Conservation (phyloP, 2,113 vertebrate species). For the Crotalus tigris region DNA sequence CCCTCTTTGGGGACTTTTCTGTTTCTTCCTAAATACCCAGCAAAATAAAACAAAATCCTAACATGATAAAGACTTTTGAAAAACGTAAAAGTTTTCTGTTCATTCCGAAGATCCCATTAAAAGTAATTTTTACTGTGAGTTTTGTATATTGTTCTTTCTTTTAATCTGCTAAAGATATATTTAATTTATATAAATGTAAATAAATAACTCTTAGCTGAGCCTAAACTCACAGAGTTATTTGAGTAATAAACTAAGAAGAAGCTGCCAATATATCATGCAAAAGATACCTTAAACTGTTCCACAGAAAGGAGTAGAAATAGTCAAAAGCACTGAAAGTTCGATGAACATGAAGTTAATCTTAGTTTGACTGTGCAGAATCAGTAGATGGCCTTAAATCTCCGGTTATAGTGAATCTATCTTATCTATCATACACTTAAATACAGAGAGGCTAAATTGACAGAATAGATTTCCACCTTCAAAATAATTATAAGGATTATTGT, state of each 20-base stretch:
- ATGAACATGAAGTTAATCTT: background rate
- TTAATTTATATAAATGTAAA: background rate
- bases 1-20: background rate
- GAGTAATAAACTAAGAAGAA: background rate
- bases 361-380: background rate
- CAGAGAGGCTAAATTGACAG: background rate
- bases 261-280: background rate
- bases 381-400: background rate
- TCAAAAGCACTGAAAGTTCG: background rate
- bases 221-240: background rate
- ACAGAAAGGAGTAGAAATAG: background rate
- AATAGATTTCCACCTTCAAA: background rate
- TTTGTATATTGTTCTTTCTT: background rate
- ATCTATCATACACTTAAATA: background rate
- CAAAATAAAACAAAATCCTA: background rate
- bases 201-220: background rate
- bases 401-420: background rate
- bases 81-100: background rate
- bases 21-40: background rate
- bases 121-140: background rate
- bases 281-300: background rate
- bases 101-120: background rate
- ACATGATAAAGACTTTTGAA: background rate
- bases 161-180: background rate
- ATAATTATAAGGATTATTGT: background rate